Evolutionary conservation across 1,140 invertebrate genomes (phyloP).

Genomic region (Subanguina moxae): DNA sequence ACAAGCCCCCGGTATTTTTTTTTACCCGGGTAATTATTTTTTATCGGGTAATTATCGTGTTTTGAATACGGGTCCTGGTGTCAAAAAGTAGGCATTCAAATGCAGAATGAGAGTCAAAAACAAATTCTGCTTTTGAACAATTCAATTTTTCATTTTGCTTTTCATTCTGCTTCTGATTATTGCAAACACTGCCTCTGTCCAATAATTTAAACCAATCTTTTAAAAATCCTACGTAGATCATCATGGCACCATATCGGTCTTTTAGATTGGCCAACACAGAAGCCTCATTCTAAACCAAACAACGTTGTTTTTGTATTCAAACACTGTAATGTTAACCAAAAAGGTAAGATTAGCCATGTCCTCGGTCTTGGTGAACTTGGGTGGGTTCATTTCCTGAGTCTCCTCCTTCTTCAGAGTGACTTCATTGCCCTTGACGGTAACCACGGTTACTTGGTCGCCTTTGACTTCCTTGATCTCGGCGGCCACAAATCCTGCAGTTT

Average conservation of each 20-base stretch:
- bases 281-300: constrained; percentile 75
- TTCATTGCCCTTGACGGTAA: constrained; percentile 75
- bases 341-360: constrained; percentile 99
- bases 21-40: too few relatives aligned
- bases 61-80: too few relatives aligned
- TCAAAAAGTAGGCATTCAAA: too few relatives aligned
- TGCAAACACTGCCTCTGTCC: too few relatives aligned
- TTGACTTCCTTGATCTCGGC: constrained; percentile 96
- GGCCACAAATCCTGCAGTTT: constrained; percentile 71
- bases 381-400: constrained; percentile 99
- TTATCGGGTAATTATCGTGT: too few relatives aligned
- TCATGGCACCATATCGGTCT: constrained; percentile 76
- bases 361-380: constrained; percentile 99
- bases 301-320: too few relatives aligned
- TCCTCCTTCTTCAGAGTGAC: constrained; percentile 71
- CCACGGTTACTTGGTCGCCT: constrained; percentile 91
- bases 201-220: too few relatives aligned
- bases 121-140: too few relatives aligned
- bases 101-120: too few relatives aligned
- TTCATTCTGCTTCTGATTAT: too few relatives aligned
- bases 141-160: too few relatives aligned
- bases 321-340: constrained; percentile 61
- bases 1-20: too few relatives aligned
- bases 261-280: constrained; percentile 98
- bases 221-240: constrained; percentile 48